Percentiles rank a stretch among this genome's conserved stretches.
Evolutionary conservation across 2,797 vertebrate species (phyloP).

Genomic region (Synanceia verrucosa): DNA sequence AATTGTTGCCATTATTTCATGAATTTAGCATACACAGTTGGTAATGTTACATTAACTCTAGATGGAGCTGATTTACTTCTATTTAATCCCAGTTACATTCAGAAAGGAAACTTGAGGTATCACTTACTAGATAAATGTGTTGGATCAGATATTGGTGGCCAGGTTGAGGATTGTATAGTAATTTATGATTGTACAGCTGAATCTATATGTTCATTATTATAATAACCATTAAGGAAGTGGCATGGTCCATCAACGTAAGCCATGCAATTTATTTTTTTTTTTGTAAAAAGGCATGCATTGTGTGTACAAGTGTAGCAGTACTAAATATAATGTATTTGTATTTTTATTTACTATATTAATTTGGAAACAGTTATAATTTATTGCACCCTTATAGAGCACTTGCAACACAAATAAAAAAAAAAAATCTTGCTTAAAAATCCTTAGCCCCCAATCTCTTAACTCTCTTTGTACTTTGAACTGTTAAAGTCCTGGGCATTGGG

Average conservation of each 20-base stretch:
- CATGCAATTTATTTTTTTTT: conserved; percentile 51
- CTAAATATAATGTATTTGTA: conserved; percentile 63
- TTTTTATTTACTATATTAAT: conserved; percentile 68
- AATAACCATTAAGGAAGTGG: conserved; percentile 36
- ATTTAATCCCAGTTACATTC: background rate
- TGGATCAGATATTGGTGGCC: conserved; percentile 46
- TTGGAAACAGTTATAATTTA: conserved; percentile 76
- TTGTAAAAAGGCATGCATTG: conserved; percentile 59
- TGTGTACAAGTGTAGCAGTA: conserved; percentile 55
- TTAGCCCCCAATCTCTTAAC: no score
- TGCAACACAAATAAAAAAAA: conserved; percentile 82
- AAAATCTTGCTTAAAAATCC: conserved; percentile 57
- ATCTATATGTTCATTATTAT: conserved; percentile 51
- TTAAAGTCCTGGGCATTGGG: background rate
- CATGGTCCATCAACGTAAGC: conserved; percentile 23
- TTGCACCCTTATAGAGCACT: conserved; percentile 80
- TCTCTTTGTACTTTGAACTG: background rate
- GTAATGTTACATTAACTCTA: background rate
- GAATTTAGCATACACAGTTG: background rate
- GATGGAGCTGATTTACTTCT: background rate
- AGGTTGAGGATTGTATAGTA: conserved; percentile 65
- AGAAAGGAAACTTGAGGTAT: background rate
- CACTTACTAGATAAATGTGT: conserved; percentile 9
- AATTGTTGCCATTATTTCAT: conserved; percentile 6
- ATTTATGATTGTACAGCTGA: conserved; percentile 66